A percentile compares a stretch with the other conserved stretches of the same genome.
phyloP scores from a whole-genome alignment of 2,797 vertebrate species.

The Oceanodroma leucorhoa region DNA sequence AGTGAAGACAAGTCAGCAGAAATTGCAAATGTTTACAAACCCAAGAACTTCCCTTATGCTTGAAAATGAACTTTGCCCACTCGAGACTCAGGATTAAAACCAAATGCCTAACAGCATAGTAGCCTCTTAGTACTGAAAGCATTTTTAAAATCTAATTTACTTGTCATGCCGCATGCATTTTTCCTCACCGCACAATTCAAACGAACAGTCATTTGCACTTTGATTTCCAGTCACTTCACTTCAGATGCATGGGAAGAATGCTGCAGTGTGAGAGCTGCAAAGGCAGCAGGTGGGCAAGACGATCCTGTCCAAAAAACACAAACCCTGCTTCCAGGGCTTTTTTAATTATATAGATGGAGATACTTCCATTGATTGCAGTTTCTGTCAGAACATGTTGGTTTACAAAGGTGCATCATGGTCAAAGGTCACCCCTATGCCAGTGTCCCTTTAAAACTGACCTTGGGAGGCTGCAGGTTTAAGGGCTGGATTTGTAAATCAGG shows the following conservation, averaged over 20 bases:
- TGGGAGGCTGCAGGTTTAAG: slow-evolving; percentile 3
- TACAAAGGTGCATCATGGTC: neutral
- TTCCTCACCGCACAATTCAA: neutral
- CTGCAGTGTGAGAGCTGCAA: neutral
- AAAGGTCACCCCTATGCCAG: neutral
- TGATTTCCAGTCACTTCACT: neutral
- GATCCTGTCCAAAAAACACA: neutral
- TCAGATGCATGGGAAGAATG: neutral
- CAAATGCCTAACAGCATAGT: neutral
- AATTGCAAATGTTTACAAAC: neutral
- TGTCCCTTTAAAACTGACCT: neutral
- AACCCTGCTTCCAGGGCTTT: neutral
- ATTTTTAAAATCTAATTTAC: neutral
- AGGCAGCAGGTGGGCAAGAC: neutral
- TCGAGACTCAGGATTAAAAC: neutral
- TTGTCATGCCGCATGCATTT: neutral
- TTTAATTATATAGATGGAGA: neutral
- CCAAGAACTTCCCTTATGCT: neutral
- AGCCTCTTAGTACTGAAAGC: slow-evolving; percentile 7
- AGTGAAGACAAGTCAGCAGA: neutral
- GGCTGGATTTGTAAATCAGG: slow-evolving; percentile 25
- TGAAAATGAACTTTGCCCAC: neutral
- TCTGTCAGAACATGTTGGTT: neutral
- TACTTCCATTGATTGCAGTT: neutral
- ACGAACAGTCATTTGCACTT: neutral